phyloP scores from a whole-genome alignment of 35 echinoderm and acorn worm species.

The Hemicentrotus pulcherrimus region DNA sequence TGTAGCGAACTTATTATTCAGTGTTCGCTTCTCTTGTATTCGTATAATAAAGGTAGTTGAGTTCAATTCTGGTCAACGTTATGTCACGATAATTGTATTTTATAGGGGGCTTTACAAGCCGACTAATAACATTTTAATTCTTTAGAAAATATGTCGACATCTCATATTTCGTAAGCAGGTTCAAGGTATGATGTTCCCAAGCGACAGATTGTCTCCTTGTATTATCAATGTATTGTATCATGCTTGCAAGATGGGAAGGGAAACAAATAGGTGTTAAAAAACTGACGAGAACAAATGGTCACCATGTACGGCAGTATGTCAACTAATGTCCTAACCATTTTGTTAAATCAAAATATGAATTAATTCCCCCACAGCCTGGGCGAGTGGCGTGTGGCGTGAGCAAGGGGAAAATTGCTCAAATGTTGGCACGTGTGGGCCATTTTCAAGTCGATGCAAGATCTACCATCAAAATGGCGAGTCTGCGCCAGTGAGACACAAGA shows the following conservation, averaged over 20 bases:
- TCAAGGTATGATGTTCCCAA: not conserved
- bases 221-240: not conserved
- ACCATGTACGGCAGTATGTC: not conserved
- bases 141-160: not conserved
- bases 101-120: not conserved
- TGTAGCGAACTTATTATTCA: not conserved
- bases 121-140: not conserved
- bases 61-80: not conserved
- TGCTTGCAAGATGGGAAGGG: not conserved
- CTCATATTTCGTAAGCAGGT: slow-evolving; percentile 4
- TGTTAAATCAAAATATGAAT: slow-evolving; percentile 10
- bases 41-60: not conserved
- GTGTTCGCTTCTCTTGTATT: not conserved
- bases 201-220: not conserved
- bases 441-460: slow-evolving; percentile 31
- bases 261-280: not conserved
- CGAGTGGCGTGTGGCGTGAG: not conserved
- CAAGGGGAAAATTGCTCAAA: slow-evolving; percentile 9
- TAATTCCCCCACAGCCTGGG: not conserved
- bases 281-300: not conserved
- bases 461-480: slow-evolving; percentile 2
- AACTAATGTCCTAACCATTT: not conserved
- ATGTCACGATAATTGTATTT: not conserved
- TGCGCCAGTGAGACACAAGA: slow-evolving; percentile 2
- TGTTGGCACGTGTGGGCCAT: slow-evolving; percentile 6